Percentiles rank a stretch among this genome's conserved stretches.
phyloP scores from a whole-genome alignment of 2,797 vertebrate species.

The Tenualosa thibaudeaui region DNA sequence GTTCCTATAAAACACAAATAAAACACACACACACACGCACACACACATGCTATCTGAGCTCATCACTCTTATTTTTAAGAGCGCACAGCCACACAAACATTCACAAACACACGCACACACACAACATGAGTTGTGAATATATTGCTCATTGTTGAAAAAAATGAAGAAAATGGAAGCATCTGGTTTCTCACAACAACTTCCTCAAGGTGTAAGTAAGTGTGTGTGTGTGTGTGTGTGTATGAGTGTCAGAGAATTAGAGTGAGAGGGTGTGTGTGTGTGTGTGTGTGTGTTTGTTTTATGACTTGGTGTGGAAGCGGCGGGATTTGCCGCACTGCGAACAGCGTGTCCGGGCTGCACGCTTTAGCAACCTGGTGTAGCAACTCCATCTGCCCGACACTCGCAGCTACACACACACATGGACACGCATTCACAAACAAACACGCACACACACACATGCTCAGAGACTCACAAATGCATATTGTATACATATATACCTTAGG shows the following conservation, averaged over 20 bases:
- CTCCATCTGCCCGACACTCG: conserved; percentile 80
- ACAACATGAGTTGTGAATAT: not conserved
- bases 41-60: conserved; percentile 16
- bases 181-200: conserved; percentile 19
- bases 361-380: conserved; percentile 79
- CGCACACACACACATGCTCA: not conserved
- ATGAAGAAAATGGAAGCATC: conserved; percentile 2
- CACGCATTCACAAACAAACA: not conserved
- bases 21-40: conserved; percentile 19
- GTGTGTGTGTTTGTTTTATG: conserved; percentile 51
- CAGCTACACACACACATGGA: conserved; percentile 32
- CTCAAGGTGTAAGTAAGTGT: conserved; percentile 6
- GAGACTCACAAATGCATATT: not conserved
- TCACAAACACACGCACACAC: not conserved
- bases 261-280: conserved; percentile 38
- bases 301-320: conserved; percentile 51
- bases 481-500: not conserved
- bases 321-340: conserved; percentile 68
- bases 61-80: conserved; percentile 24
- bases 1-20: conserved; percentile 35
- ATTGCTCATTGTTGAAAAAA: not conserved
- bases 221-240: conserved; percentile 27
- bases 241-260: conserved; percentile 23
- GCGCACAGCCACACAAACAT: not conserved
- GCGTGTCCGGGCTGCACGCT: conserved; percentile 73